Conservation (phyloP, 2,888 invertebrate species). For the Hydrotaea cyrtoneurina region DNA sequence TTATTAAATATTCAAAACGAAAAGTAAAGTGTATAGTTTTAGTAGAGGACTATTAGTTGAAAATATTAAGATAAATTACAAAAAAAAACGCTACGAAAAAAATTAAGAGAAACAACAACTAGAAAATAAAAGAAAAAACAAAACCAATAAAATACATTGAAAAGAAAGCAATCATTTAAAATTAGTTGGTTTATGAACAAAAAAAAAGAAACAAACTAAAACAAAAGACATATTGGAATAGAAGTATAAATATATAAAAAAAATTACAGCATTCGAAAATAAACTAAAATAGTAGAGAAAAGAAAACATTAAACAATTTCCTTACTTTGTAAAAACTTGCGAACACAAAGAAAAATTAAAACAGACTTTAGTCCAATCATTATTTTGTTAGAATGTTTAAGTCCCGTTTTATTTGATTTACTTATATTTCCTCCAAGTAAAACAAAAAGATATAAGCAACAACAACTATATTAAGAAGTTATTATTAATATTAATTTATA, state of each 20-base stretch:
- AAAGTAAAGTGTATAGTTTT: conserved; percentile 44
- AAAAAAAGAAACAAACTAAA: conserved; percentile 25
- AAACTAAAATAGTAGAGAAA: background rate
- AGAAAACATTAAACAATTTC: background rate
- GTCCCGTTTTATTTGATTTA: conserved; percentile 8
- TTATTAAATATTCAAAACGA: conserved; percentile 41
- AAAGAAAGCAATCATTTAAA: conserved; percentile 71
- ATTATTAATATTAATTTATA: background rate
- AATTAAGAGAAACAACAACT: conserved; percentile 42
- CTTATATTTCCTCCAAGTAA: background rate
- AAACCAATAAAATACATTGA: conserved; percentile 57
- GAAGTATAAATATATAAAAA: background rate
- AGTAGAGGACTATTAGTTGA: conserved; percentile 41
- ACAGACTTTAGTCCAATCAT: background rate
- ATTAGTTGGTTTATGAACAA: conserved; percentile 61
- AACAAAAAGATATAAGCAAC: background rate
- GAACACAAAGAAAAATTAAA: background rate
- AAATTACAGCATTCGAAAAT: background rate
- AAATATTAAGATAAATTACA: conserved; percentile 43
- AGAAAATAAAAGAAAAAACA: conserved; percentile 28
- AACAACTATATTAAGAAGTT: conserved; percentile 21
- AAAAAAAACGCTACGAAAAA: conserved; percentile 49
- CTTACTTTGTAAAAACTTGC: conserved; percentile 15
- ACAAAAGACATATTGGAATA: background rate
- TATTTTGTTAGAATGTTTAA: background rate